phyloP scores from a whole-genome alignment of 2,888 invertebrate species.

The Pseudococcus viburni region DNA sequence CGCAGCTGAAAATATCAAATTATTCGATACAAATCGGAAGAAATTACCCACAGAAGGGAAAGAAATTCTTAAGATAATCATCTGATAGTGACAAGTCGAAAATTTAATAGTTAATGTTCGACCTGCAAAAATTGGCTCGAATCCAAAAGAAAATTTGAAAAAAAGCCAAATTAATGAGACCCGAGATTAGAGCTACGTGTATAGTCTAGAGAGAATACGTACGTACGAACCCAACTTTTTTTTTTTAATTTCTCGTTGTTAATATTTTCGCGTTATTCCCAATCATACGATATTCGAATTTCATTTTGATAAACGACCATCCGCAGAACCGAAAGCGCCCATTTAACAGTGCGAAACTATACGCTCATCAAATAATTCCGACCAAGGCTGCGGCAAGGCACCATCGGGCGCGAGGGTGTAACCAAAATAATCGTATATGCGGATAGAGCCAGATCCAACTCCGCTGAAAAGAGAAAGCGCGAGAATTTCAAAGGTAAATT shows the following conservation, averaged over 20 bases:
- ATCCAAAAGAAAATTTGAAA: constrained; percentile 54
- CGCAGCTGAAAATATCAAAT: background rate
- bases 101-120: constrained; percentile 63
- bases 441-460: background rate
- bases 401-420: background rate
- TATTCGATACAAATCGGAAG: constrained; percentile 8
- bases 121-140: constrained; percentile 43
- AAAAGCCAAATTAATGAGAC: constrained; percentile 54
- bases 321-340: background rate
- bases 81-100: constrained; percentile 64
- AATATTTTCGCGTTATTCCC: background rate
- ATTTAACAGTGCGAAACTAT: background rate
- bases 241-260: constrained; percentile 8
- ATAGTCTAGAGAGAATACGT: background rate
- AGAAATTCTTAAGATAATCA: constrained; percentile 59
- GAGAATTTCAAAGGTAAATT: constrained; percentile 49
- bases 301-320: background rate
- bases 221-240: background rate
- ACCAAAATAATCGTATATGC: constrained; percentile 19
- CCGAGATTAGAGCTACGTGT: constrained; percentile 13
- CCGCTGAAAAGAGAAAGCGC: background rate
- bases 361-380: background rate
- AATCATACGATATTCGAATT: constrained; percentile 16
- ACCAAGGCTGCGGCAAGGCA: background rate
- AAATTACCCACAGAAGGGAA: constrained; percentile 42